These are phyloP conservation scores for Balearica regulorum DNA, from an alignment of 2,797 vertebrate genomes.

Conservation along the genomic window DNA sequence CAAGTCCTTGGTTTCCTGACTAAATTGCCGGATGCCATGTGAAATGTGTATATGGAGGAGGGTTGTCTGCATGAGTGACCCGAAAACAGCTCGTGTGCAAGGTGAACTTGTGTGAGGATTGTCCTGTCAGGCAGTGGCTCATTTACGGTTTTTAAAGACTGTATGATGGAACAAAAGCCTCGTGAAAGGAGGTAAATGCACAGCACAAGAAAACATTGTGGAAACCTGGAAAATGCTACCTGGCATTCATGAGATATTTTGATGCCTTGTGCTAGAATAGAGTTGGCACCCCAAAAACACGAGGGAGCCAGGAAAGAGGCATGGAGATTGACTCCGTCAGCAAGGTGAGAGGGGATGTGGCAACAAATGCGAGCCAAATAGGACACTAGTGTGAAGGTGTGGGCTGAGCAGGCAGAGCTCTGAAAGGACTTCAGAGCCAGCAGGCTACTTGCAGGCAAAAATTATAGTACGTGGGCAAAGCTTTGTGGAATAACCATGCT, in stretches of 20 bases:
- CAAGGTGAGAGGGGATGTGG: not conserved
- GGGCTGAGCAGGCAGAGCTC: not conserved
- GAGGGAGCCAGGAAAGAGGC: not conserved
- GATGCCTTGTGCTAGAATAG: not conserved
- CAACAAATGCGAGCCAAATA: not conserved
- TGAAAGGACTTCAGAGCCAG: not conserved
- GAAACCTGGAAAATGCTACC: not conserved
- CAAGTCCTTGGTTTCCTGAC: rapidly evolving
- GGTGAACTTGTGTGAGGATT: not conserved
- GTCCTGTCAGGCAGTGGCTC: not conserved
- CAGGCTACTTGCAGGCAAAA: not conserved
- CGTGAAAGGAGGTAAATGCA: rapidly evolving
- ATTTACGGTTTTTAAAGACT: not conserved
- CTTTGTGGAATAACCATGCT: not conserved
- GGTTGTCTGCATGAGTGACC: not conserved
- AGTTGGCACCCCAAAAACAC: rapidly evolving
- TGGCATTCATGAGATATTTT: not conserved
- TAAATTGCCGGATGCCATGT: not conserved
- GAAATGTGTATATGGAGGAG: rapidly evolving
- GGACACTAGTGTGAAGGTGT: rapidly evolving
- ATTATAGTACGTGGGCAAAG: not conserved
- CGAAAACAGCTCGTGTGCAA: too few relatives aligned
- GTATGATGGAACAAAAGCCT: not conserved
- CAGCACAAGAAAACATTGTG: not conserved
- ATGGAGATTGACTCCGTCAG: not conserved